phyloP scores from a whole-genome alignment of 1,140 invertebrate species.

The Neocloeon triangulifer region DNA sequence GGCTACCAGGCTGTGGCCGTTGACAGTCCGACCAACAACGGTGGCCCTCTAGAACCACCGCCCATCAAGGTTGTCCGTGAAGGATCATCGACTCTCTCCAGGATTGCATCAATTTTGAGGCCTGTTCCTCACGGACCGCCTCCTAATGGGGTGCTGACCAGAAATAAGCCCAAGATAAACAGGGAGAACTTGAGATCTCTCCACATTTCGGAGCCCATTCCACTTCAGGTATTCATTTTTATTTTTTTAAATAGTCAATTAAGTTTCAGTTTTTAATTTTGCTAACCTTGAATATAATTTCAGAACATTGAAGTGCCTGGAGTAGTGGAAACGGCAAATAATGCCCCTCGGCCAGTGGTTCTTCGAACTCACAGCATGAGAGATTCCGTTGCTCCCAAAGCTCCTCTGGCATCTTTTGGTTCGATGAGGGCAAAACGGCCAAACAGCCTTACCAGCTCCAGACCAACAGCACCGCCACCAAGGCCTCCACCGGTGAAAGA shows the following conservation, averaged over 20 bases:
- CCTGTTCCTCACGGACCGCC: constrained; percentile 6
- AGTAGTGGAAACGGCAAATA: too few relatives aligned
- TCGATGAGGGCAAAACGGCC: constrained; percentile 49
- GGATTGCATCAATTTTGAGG: constrained; percentile 4
- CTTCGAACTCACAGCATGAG: constrained; percentile 57
- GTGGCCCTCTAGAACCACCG: neutral
- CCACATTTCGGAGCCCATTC: constrained; percentile 60
- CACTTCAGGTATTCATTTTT: too few relatives aligned
- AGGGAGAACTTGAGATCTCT: constrained; percentile 43
- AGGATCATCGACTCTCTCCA: neutral
- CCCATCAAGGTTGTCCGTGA: neutral
- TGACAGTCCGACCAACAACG: neutral
- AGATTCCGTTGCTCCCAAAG: constrained; percentile 24
- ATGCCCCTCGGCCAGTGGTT: constrained; percentile 29
- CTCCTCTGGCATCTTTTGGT: constrained; percentile 40
- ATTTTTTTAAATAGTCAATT: too few relatives aligned
- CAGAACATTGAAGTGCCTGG: too few relatives aligned
- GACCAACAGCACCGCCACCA: constrained; percentile 37
- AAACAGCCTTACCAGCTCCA: constrained; percentile 35
- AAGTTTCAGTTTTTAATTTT: too few relatives aligned
- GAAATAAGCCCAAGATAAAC: constrained; percentile 37
- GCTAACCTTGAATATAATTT: too few relatives aligned
- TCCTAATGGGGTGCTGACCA: too few relatives aligned
- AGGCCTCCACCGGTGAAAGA: constrained; percentile 21
- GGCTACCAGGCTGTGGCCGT: neutral